These are phyloP conservation scores for Oscheius sp. DNA, from an alignment of 2,888 invertebrate genomes.

Conservation along the genomic window DNA sequence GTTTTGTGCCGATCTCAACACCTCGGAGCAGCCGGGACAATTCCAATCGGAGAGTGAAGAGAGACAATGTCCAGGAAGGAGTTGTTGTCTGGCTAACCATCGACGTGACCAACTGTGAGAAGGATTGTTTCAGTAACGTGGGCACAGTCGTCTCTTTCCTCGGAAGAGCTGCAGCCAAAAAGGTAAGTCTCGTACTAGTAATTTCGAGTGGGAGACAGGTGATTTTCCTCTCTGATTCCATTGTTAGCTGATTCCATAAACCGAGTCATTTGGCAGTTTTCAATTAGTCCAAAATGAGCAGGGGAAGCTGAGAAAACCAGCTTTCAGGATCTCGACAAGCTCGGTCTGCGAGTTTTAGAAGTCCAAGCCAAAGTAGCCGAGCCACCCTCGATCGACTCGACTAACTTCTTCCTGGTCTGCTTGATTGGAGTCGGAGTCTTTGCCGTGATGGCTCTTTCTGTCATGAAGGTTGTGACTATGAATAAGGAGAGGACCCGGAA, in stretches of 20 bases:
- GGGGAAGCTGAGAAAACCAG: not conserved
- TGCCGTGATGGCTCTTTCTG: constrained; percentile 8
- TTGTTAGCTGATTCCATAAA: not conserved
- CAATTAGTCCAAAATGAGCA: not conserved
- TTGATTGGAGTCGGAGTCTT: not conserved
- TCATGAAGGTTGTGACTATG: constrained; percentile 22
- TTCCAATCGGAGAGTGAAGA: constrained; percentile 3
- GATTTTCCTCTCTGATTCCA: not conserved
- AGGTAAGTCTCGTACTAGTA: constrained; percentile 29
- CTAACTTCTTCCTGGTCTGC: constrained; percentile 1
- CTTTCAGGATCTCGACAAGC: constrained; percentile 28
- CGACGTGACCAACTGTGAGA: constrained; percentile 52
- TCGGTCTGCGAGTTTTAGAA: constrained; percentile 23
- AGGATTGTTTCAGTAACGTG: constrained; percentile 59
- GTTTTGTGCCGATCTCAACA: constrained; percentile 28
- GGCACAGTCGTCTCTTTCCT: constrained; percentile 62
- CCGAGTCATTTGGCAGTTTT: no score
- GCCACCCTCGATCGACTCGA: not conserved
- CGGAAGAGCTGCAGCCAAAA: constrained; percentile 61
- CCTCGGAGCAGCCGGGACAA: not conserved
- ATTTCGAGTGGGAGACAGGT: not conserved
- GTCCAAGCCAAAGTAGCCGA: constrained; percentile 17
- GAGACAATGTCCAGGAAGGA: constrained; percentile 28
- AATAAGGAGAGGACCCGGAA: constrained; percentile 41
- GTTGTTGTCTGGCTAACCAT: constrained; percentile 52